A percentile compares a stretch with the other conserved stretches of the same genome.
These are phyloP conservation scores for Sinonovacula constricta DNA, from an alignment of 1,140 invertebrate species.

Conservation along the genomic window DNA sequence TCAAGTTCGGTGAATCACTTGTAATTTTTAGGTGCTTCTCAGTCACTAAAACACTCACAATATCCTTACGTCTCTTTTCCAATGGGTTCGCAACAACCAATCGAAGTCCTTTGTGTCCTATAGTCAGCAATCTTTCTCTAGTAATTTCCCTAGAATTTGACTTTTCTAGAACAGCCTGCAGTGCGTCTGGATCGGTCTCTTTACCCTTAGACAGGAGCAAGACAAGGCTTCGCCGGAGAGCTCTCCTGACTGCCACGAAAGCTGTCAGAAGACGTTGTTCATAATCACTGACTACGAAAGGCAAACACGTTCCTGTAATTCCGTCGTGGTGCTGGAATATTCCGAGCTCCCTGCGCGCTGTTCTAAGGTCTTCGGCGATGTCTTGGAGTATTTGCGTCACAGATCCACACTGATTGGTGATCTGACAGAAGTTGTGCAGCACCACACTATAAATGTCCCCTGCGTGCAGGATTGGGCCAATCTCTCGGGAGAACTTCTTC, in stretches of 20 bases:
- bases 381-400: neutral
- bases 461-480: conserved; percentile 89
- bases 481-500: conserved; percentile 90
- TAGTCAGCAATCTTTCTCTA: neutral
- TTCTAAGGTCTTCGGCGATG: conserved; percentile 14
- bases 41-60: conserved; percentile 22
- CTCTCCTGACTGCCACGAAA: conserved; percentile 2
- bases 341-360: conserved; percentile 34
- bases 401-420: conserved; percentile 74
- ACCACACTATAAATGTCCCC: conserved; percentile 79
- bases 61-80: conserved; percentile 12
- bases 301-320: conserved; percentile 45
- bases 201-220: conserved; percentile 22
- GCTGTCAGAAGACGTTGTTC: conserved; percentile 19
- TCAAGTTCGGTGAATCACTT: no score
- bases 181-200: neutral
- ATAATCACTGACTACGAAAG: conserved; percentile 49
- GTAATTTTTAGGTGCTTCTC: neutral
- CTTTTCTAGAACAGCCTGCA: conserved; percentile 9
- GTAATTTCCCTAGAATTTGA: neutral
- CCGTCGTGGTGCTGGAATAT: conserved; percentile 48
- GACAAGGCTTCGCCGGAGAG: neutral
- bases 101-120: conserved; percentile 9
- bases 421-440: conserved; percentile 32
- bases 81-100: conserved; percentile 41